Evolutionary conservation across 2,888 invertebrate genomes (phyloP), one percentile per base, ranked within the genome.

Genomic region (Agrochola circellaris): DNA sequence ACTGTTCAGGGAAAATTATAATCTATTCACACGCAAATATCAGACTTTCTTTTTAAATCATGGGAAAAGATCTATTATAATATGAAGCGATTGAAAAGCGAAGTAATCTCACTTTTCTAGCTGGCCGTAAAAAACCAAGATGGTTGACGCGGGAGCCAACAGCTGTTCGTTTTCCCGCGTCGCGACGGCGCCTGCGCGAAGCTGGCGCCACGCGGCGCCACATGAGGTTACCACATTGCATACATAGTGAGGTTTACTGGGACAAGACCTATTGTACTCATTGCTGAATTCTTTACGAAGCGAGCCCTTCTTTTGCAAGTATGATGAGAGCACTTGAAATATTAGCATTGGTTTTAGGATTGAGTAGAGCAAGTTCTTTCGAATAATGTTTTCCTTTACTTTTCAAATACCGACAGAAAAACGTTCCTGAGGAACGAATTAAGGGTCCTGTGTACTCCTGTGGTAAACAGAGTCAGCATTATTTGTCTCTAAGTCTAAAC

Each of bases 151-250:
- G 77, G 75, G 77, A 84, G 56, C 66, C 30, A 81, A 83, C 89
- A 88, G 87, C 87, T 88, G 88, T 85, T 84, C 81, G 85, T 90
- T 93, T 93, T 92, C 92, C 92, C 92, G 93, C 93, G 94, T 88
- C 94, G 86, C 86, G 88, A 75, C 87, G 92, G 92, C 93, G 93
- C 91, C 94, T 87, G 88, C 87, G 88, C 85, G 45, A 42, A 71
- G 58, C n/a, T 77, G 87, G 82, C 88, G 91, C 83, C 89, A 82
- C 17, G 30, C 23, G 79, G 45, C 84, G 84, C 90, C 90, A 87
- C 90, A 88, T 61, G 82, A 85, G 77, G 69, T 71, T 54, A 80
- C 83, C 77, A 87, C 74, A 88, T 77, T 86, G 86, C 79, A 81
- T 86, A 86, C 77, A 62, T 75, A 79, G 58, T 74, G 71, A 66